Conservation (phyloP, 2,797 vertebrate genomes). For the Poeciliopsis turneri region DNA sequence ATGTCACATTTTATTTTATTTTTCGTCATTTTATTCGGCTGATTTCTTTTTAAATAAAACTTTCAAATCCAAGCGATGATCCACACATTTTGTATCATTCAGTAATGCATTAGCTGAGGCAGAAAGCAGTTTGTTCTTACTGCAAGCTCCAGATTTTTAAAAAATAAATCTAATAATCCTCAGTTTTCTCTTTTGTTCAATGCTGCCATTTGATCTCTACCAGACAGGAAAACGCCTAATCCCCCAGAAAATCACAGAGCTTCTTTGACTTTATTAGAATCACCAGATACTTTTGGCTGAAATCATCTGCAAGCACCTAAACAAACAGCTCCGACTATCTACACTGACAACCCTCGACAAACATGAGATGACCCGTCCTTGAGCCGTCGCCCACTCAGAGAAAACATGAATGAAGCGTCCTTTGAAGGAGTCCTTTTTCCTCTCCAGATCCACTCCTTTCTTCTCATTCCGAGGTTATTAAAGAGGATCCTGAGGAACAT, state of each 20-base stretch:
- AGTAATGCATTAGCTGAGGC: not conserved
- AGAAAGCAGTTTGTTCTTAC: not conserved
- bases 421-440: slow-evolving; percentile 25
- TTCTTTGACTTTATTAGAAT: slow-evolving; percentile 44
- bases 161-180: slow-evolving; percentile 16
- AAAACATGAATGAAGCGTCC: slow-evolving; percentile 32
- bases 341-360: slow-evolving; percentile 23
- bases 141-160: slow-evolving; percentile 9
- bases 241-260: slow-evolving; percentile 44
- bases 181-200: slow-evolving; percentile 8
- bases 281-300: slow-evolving; percentile 30
- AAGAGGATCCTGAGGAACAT: slow-evolving; percentile 14
- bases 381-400: slow-evolving; percentile 29
- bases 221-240: slow-evolving; percentile 58
- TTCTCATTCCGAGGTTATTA: slow-evolving; percentile 29
- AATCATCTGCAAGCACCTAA: slow-evolving; percentile 33
- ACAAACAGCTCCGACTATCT: slow-evolving; percentile 42
- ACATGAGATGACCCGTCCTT: slow-evolving; percentile 17
- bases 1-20: not conserved
- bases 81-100: not conserved
- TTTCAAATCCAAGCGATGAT: not conserved
- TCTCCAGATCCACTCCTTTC: not conserved
- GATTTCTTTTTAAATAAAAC: not conserved
- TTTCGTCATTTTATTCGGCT: not conserved
- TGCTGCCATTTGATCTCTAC: not conserved